Conservation (phyloP, 92 coral and sea anemone species). For the Zoanthus solanderi region DNA sequence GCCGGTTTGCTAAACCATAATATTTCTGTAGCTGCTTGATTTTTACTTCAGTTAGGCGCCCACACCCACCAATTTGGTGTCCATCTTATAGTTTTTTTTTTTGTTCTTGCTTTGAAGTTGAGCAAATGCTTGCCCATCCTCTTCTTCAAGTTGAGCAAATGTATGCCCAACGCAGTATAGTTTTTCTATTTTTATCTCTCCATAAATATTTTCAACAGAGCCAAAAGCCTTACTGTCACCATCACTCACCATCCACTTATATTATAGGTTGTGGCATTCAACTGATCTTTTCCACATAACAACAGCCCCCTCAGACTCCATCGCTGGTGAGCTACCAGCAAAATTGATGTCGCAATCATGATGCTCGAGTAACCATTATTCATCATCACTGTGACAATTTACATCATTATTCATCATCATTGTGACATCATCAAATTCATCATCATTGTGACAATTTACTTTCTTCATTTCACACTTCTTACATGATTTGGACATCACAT, state of each 20-base stretch:
- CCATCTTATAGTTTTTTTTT: conserved; percentile 42
- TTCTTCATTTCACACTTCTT: conserved; percentile 60
- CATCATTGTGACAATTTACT: conserved; percentile 47
- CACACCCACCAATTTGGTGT: conserved; percentile 63
- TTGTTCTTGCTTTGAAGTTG: too few relatives aligned
- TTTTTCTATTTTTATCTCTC: conserved; percentile 43
- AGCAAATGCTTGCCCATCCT: conserved; percentile 8
- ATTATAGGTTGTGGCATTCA: conserved; percentile 20
- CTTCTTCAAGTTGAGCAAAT: too few relatives aligned
- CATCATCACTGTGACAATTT: conserved; percentile 42
- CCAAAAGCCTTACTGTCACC: conserved; percentile 64
- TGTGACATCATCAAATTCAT: conserved; percentile 30
- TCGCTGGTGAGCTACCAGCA: conserved; percentile 65
- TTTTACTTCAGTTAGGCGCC: conserved; percentile 59
- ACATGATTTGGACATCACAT: conserved; percentile 57
- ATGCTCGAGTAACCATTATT: conserved; percentile 32
- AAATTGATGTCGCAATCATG: conserved; percentile 51
- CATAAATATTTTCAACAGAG: conserved; percentile 55
- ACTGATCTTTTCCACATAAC: neutral
- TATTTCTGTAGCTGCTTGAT: conserved; percentile 41
- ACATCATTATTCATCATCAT: conserved; percentile 13
- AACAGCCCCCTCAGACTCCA: conserved; percentile 70
- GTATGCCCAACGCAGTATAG: conserved; percentile 2
- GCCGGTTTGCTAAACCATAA: conserved; percentile 67
- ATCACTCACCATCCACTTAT: conserved; percentile 67